Evolutionary conservation across 1,140 invertebrate species (phyloP), one percentile per base, ranked within the genome.

Genomic region (Trachelipus rathkii): DNA sequence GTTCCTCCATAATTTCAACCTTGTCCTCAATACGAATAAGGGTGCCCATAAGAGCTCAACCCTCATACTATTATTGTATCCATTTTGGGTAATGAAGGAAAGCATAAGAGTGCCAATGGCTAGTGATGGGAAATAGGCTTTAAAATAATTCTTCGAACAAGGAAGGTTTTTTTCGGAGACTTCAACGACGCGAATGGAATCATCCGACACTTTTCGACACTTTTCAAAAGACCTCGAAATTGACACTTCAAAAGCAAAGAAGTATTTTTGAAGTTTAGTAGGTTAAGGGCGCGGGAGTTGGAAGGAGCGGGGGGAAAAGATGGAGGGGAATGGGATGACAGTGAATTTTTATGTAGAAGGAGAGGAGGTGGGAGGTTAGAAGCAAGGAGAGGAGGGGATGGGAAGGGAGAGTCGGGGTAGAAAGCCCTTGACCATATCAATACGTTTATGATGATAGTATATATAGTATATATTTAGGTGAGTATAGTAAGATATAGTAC

Each of bases 401-500:
- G 50, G 8, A 8, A 19, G 50, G 19, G 33, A 33, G 33, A 33
- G 33, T 6, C 1, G 50, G 11, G 50, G 50, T 60, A 60, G 50
- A 60, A 60, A 60, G 50, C 50, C 50, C 50, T 60, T 60, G 50
- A 60, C 50, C 50, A 60, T 8, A 60, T 60, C 50, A 60, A n/a
- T n/a, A n/a, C n/a, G n/a, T n/a, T n/a, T n/a, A n/a, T n/a, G n/a
- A n/a, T n/a, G n/a, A n/a, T n/a, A n/a, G n/a, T n/a, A n/a, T n/a
- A n/a, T n/a, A n/a, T n/a, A n/a, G n/a, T n/a, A n/a, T n/a, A n/a
- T n/a, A n/a, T n/a, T n/a, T n/a, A n/a, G n/a, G n/a, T n/a, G n/a
- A n/a, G n/a, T n/a, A n/a, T n/a, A n/a, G n/a, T n/a, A n/a, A n/a
- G n/a, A n/a, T n/a, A n/a, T n/a, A n/a, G n/a, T n/a, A n/a, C n/a